These are phyloP conservation scores for Patiria pectinifera DNA, from an alignment of 53 echinoderm and acorn worm genomes.

Conservation along the genomic window DNA sequence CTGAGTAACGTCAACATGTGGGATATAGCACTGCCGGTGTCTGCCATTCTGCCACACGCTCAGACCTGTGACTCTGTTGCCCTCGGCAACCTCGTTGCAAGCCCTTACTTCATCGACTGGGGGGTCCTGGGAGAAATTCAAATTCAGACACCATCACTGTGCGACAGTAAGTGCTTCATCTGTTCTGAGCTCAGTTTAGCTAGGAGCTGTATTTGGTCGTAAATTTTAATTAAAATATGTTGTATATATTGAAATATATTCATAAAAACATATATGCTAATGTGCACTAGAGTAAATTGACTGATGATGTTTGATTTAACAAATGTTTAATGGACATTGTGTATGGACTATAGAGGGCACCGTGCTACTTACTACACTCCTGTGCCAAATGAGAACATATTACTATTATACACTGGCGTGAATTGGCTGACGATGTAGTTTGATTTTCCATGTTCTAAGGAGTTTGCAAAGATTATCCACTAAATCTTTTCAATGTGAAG, in stretches of 20 bases:
- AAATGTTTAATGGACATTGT: too few species aligned
- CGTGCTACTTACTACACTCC: too few species aligned
- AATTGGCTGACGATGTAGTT: too few species aligned
- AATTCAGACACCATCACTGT: conserved; percentile 22
- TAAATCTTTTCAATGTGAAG: too few species aligned
- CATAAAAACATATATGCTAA: neutral
- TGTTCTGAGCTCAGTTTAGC: neutral
- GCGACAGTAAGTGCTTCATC: conserved; percentile 5
- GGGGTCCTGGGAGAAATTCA: neutral
- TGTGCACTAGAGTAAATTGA: neutral
- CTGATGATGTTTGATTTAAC: too few species aligned
- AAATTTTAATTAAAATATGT: too few species aligned
- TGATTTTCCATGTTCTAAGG: too few species aligned
- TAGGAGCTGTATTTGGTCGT: neutral
- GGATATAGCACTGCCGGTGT: conserved; percentile 11
- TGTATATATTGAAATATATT: neutral
- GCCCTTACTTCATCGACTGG: conserved; percentile 26
- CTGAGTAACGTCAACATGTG: conserved; percentile 49
- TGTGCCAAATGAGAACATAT: too few species aligned
- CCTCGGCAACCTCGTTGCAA: conserved; percentile 38
- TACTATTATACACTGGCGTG: too few species aligned
- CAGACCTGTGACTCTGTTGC: neutral
- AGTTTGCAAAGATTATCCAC: too few species aligned
- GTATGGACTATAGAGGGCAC: too few species aligned
- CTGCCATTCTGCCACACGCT: conserved; percentile 2